Percentiles rank a stretch among this genome's conserved stretches.
Conservation (phyloP, 2,888 invertebrate species). For the Leptothorax acervorum region DNA sequence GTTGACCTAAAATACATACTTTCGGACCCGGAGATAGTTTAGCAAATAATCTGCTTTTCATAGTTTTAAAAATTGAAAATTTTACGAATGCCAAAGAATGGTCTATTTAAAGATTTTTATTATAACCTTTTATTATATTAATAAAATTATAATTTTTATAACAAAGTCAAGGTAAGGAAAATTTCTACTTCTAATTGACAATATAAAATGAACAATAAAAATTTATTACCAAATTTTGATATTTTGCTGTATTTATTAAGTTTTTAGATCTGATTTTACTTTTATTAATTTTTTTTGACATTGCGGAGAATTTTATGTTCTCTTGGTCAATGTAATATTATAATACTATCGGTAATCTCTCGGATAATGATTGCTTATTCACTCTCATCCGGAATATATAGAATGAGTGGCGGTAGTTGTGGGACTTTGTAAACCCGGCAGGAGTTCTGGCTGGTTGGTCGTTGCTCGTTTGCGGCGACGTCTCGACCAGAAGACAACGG, state of each 20-base stretch:
- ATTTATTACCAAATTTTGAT: neutral
- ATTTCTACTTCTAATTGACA: neutral
- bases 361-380: constrained; percentile 22
- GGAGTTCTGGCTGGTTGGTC: constrained; percentile 45
- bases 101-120: neutral
- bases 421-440: constrained; percentile 30
- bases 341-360: neutral
- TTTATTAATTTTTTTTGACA: neutral
- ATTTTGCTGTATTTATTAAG: neutral
- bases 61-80: neutral
- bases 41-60: neutral
- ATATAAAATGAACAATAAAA: neutral
- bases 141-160: constrained; percentile 18
- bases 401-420: constrained; percentile 28
- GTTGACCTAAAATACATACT: neutral
- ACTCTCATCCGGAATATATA: constrained; percentile 14
- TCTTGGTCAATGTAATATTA: neutral
- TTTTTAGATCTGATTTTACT: neutral
- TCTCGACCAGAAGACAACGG: constrained; percentile 56
- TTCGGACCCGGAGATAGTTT: neutral
- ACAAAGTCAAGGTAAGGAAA: neutral
- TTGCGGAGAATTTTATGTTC: neutral
- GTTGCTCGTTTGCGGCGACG: constrained; percentile 52
- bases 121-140: neutral
- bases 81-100: neutral